phyloP scores from a whole-genome alignment of 2,888 invertebrate genomes.

The Lamproptera curius region DNA sequence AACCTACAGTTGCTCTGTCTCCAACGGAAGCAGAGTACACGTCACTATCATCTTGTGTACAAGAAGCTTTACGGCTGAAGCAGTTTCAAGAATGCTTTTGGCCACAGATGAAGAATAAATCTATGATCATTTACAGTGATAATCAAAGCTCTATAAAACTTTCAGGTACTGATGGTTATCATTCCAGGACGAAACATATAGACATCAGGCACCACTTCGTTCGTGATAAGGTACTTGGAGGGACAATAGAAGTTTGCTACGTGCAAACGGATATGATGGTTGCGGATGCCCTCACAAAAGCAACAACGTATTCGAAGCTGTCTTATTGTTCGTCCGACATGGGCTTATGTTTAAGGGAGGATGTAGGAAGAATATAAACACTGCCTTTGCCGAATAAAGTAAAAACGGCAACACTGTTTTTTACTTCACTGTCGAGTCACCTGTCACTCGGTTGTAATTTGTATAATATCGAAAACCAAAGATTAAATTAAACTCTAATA shows the following conservation, averaged over 20 bases:
- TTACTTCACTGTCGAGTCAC: too few species aligned
- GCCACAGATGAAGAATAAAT: slow-evolving; percentile 4
- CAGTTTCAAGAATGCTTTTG: slow-evolving; percentile 24
- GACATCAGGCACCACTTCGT: slow-evolving; percentile 24
- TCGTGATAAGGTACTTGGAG: slow-evolving; percentile 18
- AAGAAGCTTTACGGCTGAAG: slow-evolving; percentile 29
- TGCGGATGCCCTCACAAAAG: slow-evolving; percentile 24
- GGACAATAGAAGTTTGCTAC: slow-evolving; percentile 19
- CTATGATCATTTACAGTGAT: slow-evolving; percentile 14
- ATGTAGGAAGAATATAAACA: slow-evolving; percentile 2
- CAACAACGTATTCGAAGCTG: slow-evolving; percentile 18
- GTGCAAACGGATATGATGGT: slow-evolving; percentile 15
- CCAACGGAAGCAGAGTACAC: slow-evolving; percentile 33
- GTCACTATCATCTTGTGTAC: slow-evolving; percentile 27
- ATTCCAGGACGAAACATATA: slow-evolving; percentile 19
- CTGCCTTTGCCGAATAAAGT: not conserved
- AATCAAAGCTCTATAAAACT: slow-evolving; percentile 16
- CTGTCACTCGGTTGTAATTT: too few species aligned
- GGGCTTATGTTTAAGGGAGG: slow-evolving; percentile 24
- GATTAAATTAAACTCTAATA: too few species aligned
- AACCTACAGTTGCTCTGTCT: slow-evolving; percentile 29
- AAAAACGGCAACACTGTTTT: too few species aligned
- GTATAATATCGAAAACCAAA: too few species aligned
- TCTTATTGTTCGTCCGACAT: slow-evolving; percentile 21
- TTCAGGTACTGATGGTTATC: slow-evolving; percentile 10